A percentile compares a stretch with the other conserved stretches of the same genome.
Conservation (phyloP, 1,140 invertebrate genomes). For the Stegodyphus dumicola region DNA sequence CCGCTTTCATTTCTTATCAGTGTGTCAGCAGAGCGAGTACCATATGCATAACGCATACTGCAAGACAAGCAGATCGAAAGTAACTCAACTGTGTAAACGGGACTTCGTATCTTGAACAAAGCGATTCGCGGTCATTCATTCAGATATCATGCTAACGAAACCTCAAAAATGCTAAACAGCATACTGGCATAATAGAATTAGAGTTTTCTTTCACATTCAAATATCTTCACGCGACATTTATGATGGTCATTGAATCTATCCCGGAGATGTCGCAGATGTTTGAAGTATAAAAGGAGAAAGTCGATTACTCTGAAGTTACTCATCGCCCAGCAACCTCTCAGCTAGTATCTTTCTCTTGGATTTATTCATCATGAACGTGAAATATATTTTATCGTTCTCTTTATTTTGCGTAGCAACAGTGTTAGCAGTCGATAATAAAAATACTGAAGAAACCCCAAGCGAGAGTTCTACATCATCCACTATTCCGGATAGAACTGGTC, state of each 20-base stretch:
- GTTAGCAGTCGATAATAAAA: not conserved
- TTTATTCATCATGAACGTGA: too few relatives aligned
- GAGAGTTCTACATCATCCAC: not conserved
- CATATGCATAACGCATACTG: constrained; percentile 35
- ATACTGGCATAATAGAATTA: not conserved
- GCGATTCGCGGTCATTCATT: constrained; percentile 3
- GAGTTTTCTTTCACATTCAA: constrained; percentile 39
- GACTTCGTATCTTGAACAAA: not conserved
- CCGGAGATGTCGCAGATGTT: not conserved
- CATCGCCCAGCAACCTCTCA: not conserved
- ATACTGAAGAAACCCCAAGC: not conserved
- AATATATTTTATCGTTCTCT: too few relatives aligned
- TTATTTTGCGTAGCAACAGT: not conserved
- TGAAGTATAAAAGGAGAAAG: constrained; percentile 18
- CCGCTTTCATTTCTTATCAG: too few relatives aligned
- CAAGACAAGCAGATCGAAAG: not conserved
- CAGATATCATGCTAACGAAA: not conserved
- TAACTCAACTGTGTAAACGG: not conserved
- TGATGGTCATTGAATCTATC: not conserved
- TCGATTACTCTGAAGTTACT: constrained; percentile 9
- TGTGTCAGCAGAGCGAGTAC: not conserved
- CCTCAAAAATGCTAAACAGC: constrained; percentile 34
- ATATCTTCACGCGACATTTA: not conserved
- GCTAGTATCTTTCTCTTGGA: too few relatives aligned
- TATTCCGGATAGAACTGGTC: constrained; percentile 1